phyloP scores from a whole-genome alignment of 2,797 vertebrate genomes.

The Syngnathus rostellatus region DNA sequence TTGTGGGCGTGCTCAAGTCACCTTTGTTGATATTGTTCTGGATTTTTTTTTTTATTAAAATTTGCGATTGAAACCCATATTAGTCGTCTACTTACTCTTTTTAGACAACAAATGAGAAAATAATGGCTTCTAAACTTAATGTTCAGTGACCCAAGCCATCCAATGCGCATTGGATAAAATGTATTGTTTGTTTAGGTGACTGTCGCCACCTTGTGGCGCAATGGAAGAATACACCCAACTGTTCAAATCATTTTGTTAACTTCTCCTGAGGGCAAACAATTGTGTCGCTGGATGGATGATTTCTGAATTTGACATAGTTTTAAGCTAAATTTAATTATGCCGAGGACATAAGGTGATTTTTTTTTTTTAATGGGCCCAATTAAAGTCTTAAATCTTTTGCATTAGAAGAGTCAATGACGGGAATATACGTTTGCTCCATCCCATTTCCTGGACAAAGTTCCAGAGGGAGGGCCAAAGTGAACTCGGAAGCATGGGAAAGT shows the following conservation, averaged over 20 bases:
- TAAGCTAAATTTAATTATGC: neutral
- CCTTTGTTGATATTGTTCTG: too few relatives aligned
- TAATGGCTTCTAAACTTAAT: too few relatives aligned
- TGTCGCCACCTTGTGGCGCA: slow-evolving; percentile 52
- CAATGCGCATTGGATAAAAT: neutral
- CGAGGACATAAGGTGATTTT: neutral
- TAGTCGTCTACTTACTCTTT: too few relatives aligned
- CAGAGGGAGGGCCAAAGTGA: slow-evolving; percentile 64
- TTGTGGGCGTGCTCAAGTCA: too few relatives aligned
- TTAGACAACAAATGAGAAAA: too few relatives aligned
- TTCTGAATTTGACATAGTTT: neutral
- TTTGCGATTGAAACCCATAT: too few relatives aligned
- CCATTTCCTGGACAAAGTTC: slow-evolving; percentile 69
- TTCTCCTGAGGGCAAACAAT: neutral
- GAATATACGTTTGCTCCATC: slow-evolving; percentile 51
- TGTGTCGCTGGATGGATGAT: neutral
- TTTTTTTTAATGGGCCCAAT: neutral
- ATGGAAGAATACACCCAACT: slow-evolving; percentile 34
- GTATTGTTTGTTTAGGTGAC: neutral
- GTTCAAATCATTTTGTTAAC: neutral
- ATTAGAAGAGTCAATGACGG: slow-evolving; percentile 4
- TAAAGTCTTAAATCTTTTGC: neutral
- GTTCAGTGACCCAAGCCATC: too few relatives aligned
- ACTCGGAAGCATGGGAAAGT: slow-evolving; percentile 66
- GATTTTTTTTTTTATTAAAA: too few relatives aligned